These are phyloP conservation scores for Drosophila nikananu DNA, from an alignment of 1,140 invertebrate species.

Conservation along the genomic window DNA sequence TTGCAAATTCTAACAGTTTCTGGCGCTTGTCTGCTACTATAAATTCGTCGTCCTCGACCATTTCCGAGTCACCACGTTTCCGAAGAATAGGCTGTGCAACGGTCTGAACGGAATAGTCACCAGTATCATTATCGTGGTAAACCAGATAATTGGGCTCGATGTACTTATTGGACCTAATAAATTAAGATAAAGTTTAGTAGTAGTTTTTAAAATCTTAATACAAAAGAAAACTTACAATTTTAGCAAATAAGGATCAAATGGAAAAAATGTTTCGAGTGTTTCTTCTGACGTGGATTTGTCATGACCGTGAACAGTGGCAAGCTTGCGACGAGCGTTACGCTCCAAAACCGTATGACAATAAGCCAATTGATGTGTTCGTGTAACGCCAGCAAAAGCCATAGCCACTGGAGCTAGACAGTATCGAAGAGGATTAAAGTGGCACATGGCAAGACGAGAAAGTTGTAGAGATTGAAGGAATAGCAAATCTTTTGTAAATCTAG, in stretches of 20 bases:
- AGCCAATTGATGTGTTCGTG: constrained; percentile 94
- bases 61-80: constrained; percentile 82
- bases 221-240: constrained; percentile 74
- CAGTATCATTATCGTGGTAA: constrained; percentile 59
- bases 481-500: constrained; percentile 87
- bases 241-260: constrained; percentile 93
- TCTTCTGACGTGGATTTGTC: constrained; percentile 85
- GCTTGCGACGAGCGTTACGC: constrained; percentile 90
- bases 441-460: constrained; percentile 93
- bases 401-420: constrained; percentile 91
- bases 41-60: constrained; percentile 81
- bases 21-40: constrained; percentile 77
- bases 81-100: constrained; percentile 52
- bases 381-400: constrained; percentile 93
- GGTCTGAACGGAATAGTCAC: constrained; percentile 36
- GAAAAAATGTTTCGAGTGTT: constrained; percentile 90
- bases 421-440: constrained; percentile 93
- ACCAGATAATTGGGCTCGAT: constrained; percentile 58
- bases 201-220: constrained; percentile 43
- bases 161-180: constrained; percentile 58
- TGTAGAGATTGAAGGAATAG: constrained; percentile 92
- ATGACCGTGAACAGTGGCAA: constrained; percentile 87
- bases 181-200: neutral
- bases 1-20: constrained; percentile 58
- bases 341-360: constrained; percentile 97